Evolutionary conservation across 1,140 invertebrate species (phyloP).

Genomic region (Drosophila micromelanica): DNA sequence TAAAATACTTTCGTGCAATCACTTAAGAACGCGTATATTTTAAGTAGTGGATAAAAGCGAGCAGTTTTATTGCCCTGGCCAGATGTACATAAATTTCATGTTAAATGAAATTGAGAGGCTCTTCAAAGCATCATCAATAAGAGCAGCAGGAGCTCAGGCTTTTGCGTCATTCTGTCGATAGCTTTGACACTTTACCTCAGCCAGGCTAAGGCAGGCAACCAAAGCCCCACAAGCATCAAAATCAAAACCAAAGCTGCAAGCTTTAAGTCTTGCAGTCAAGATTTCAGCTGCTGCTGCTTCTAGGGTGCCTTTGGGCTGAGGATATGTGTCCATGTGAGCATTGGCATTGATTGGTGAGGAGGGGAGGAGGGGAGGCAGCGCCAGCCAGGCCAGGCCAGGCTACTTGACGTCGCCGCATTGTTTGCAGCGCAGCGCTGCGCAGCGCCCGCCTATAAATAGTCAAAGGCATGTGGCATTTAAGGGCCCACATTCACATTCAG

Average conservation of each 20-base stretch:
- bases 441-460: conserved; percentile 46
- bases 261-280: conserved; percentile 32
- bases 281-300: conserved; percentile 11
- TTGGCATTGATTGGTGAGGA: no score
- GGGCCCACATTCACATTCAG: conserved; percentile 37
- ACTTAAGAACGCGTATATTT: not conserved
- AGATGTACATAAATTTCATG: conserved; percentile 17
- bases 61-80: not conserved
- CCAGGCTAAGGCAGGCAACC: conserved; percentile 16
- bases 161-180: conserved; percentile 21
- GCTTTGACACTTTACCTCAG: conserved; percentile 30
- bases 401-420: conserved; percentile 50
- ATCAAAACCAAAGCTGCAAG: conserved; percentile 19
- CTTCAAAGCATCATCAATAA: conserved; percentile 4
- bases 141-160: conserved; percentile 1
- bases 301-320: not conserved
- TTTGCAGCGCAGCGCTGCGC: conserved; percentile 46
- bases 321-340: conserved; percentile 4
- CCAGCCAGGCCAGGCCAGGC: conserved; percentile 23
- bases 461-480: conserved; percentile 45
- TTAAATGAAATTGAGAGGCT: conserved; percentile 8
- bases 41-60: not conserved
- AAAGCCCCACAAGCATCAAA: conserved; percentile 2
- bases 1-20: not conserved
- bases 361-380: not conserved